These are phyloP conservation scores for Monochamus alternatus DNA, from an alignment of 2,888 invertebrate species.

Conservation along the genomic window DNA sequence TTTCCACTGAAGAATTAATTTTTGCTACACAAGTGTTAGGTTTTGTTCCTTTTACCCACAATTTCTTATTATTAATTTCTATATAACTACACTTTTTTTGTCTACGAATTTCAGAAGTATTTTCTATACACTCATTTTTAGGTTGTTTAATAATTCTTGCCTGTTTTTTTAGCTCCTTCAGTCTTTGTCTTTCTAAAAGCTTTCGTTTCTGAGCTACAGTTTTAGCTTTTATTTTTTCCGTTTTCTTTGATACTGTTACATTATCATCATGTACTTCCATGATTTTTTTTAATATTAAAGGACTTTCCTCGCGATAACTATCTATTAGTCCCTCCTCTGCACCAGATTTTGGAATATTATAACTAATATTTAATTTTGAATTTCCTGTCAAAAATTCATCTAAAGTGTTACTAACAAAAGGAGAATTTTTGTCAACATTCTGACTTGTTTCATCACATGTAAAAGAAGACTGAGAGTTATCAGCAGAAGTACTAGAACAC, in stretches of 20 bases:
- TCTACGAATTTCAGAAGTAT: conserved; percentile 14
- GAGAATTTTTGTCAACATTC: conserved; percentile 60
- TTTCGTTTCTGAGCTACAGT: conserved; percentile 74
- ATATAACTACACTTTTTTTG: conserved; percentile 53
- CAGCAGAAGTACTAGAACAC: conserved; percentile 26
- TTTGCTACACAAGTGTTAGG: conserved; percentile 49
- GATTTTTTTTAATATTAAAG: conserved; percentile 44
- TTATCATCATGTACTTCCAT: conserved; percentile 38
- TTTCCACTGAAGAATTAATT: conserved; percentile 57
- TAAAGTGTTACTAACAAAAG: conserved; percentile 72
- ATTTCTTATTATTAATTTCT: conserved; percentile 54
- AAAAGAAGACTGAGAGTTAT: conserved; percentile 46
- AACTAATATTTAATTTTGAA: conserved; percentile 70
- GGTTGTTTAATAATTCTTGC: background rate
- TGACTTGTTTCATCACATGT: conserved; percentile 14
- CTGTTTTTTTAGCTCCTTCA: conserved; percentile 36
- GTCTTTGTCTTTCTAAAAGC: conserved; percentile 65
- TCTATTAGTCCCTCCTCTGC: conserved; percentile 62
- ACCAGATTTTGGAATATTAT: conserved; percentile 66
- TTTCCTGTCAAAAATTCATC: conserved; percentile 72
- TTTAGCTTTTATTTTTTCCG: conserved; percentile 67
- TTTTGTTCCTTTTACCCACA: conserved; percentile 53
- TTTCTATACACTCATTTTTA: background rate
- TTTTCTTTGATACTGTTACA: conserved; percentile 41
- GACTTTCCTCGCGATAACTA: conserved; percentile 48